Conservation (phyloP, 2,113 vertebrate genomes). For the Oncorhynchus mykiss region DNA sequence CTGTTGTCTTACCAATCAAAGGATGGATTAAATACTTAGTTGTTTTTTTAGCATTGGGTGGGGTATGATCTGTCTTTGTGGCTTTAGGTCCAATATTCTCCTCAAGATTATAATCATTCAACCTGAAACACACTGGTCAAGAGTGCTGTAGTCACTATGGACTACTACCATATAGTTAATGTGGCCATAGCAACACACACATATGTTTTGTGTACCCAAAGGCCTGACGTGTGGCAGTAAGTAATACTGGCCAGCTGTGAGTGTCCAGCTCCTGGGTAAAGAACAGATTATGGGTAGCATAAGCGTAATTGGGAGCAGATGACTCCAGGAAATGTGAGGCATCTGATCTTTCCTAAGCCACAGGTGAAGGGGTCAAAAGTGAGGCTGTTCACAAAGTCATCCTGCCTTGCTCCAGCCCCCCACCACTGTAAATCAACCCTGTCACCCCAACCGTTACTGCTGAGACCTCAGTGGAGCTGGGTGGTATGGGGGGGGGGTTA, state of each 20-base stretch:
- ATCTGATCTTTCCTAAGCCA: slow-evolving; percentile 40
- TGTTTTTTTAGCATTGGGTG: background rate
- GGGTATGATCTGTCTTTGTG: background rate
- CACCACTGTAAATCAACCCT: slow-evolving; percentile 55
- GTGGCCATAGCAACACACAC: background rate
- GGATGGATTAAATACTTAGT: background rate
- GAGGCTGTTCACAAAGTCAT: slow-evolving; percentile 47
- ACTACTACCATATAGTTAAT: background rate
- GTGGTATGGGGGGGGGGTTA: slow-evolving; percentile 39
- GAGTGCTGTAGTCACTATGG: background rate
- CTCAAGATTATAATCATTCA: background rate
- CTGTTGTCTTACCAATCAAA: slow-evolving; percentile 30
- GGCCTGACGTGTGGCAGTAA: background rate
- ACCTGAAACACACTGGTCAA: background rate
- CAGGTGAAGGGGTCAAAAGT: slow-evolving; percentile 58
- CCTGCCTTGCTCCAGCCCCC: slow-evolving; percentile 35
- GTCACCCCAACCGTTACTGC: slow-evolving; percentile 37
- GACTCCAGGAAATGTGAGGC: slow-evolving; percentile 45
- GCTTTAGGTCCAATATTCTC: background rate
- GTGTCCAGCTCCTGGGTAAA: background rate
- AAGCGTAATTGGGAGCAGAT: slow-evolving; percentile 50
- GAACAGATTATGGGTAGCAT: slow-evolving; percentile 2
- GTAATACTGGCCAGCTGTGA: background rate
- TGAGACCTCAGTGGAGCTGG: slow-evolving; percentile 52
- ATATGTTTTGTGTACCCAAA: background rate